Evolutionary conservation across 2,888 invertebrate species (phyloP).

Genomic region (Elegia similella): DNA sequence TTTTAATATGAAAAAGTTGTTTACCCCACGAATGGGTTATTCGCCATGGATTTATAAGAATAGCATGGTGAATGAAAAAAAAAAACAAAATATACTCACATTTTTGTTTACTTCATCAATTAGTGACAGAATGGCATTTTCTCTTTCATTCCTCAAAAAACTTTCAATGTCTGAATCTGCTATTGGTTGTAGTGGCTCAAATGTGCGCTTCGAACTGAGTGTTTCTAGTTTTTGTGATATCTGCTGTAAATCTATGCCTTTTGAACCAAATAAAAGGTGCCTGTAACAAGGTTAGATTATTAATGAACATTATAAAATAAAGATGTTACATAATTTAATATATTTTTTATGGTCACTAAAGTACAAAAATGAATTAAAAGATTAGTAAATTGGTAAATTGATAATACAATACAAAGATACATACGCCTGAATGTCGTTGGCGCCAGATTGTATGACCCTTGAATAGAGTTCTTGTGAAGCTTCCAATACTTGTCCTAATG

Average conservation of each 20-base stretch:
- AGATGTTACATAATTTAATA: not conserved
- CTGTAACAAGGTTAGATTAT: constrained; percentile 68
- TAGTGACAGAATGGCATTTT: constrained; percentile 94
- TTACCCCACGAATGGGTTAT: too few relatives aligned
- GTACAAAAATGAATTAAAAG: too few relatives aligned
- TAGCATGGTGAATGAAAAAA: too few relatives aligned
- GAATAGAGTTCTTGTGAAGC: constrained; percentile 94
- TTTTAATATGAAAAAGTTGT: too few relatives aligned
- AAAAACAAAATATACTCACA: constrained; percentile 73
- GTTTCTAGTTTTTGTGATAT: constrained; percentile 95
- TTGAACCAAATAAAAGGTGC: constrained; percentile 93
- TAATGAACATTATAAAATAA: not conserved
- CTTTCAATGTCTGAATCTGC: constrained; percentile 95
- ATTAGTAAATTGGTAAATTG: not conserved
- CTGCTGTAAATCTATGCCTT: constrained; percentile 96
- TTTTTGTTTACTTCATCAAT: constrained; percentile 94
- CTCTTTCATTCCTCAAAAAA: constrained; percentile 95
- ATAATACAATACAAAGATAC: constrained; percentile 38
- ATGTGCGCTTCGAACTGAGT: constrained; percentile 91
- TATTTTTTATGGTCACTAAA: too few relatives aligned
- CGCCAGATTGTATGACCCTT: constrained; percentile 91
- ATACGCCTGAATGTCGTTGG: constrained; percentile 96
- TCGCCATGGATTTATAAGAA: too few relatives aligned
- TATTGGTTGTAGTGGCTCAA: constrained; percentile 94
- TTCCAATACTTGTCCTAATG: constrained; percentile 94